These are phyloP conservation scores for Dorcus parallelipipedus DNA, from an alignment of 2,888 invertebrate species.

Conservation along the genomic window DNA sequence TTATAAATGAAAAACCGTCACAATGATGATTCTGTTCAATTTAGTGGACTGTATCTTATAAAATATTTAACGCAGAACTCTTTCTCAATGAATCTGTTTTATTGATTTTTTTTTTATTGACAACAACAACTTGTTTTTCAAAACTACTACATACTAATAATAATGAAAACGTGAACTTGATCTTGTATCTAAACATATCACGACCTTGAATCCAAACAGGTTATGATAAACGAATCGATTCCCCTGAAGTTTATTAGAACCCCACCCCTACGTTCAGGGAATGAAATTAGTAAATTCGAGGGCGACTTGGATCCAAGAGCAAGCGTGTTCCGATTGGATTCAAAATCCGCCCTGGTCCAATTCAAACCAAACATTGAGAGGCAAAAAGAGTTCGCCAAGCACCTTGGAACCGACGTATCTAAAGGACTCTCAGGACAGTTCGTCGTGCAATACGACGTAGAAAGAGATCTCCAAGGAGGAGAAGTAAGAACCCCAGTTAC, in stretches of 20 bases:
- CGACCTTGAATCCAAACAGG: no score
- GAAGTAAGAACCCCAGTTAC: slow-evolving; percentile 45
- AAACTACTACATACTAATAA: no score
- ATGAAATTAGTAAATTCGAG: slow-evolving; percentile 58
- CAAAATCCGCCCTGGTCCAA: slow-evolving; percentile 45
- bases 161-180: no score
- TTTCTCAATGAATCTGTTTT: no score
- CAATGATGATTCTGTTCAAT: no score
- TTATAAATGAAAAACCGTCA: no score
- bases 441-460: slow-evolving; percentile 67
- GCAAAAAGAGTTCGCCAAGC: slow-evolving; percentile 54
- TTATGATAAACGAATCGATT: slow-evolving; percentile 54
- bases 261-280: slow-evolving; percentile 62
- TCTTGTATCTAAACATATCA: no score
- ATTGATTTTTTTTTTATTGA: no score
- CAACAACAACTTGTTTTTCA: no score
- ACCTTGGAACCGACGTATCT: slow-evolving; percentile 40
- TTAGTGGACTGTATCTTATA: no score
- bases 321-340: slow-evolving; percentile 31
- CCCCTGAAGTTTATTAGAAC: slow-evolving; percentile 59
- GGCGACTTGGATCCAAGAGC: slow-evolving; percentile 48
- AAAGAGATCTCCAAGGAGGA: slow-evolving; percentile 56
- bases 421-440: slow-evolving; percentile 62
- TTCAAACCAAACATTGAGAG: slow-evolving; percentile 59
- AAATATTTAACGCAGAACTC: no score